phyloP scores from a whole-genome alignment of 1,140 invertebrate species.

The Brachionus angularis region DNA sequence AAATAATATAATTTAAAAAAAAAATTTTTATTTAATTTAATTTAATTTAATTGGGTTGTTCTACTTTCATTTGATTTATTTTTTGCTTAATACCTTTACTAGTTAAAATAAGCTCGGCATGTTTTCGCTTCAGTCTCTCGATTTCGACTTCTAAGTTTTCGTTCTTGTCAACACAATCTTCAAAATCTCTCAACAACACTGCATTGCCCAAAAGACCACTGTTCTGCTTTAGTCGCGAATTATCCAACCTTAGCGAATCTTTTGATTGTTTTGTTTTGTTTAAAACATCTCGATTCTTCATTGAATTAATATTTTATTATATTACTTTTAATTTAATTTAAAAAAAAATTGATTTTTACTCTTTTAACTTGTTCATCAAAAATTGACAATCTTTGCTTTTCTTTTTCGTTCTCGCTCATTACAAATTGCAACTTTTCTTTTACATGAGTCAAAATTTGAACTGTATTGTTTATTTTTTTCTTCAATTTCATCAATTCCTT shows the following conservation, averaged over 20 bases:
- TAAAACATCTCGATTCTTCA: constrained; percentile 56
- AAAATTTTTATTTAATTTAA: constrained; percentile 1
- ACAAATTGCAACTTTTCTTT: constrained; percentile 59
- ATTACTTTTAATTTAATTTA: not conserved
- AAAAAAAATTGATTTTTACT: constrained; percentile 47
- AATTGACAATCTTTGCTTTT: constrained; percentile 50
- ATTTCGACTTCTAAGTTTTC: constrained; percentile 46
- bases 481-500: constrained; percentile 57
- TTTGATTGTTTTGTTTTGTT: constrained; percentile 56
- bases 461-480: constrained; percentile 58
- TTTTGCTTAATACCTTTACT: constrained; percentile 53
- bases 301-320: constrained; percentile 33
- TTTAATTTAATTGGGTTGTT: not conserved
- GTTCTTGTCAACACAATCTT: constrained; percentile 52
- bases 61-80: constrained; percentile 51
- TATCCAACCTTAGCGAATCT: constrained; percentile 56
- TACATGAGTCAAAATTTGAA: constrained; percentile 58
- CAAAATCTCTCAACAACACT: constrained; percentile 55
- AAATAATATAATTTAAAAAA: constrained; percentile 15
- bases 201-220: constrained; percentile 57
- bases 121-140: constrained; percentile 50
- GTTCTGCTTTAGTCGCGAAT: constrained; percentile 53
- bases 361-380: constrained; percentile 52
- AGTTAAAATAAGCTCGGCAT: constrained; percentile 55
- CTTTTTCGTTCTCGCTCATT: constrained; percentile 52